Percentiles rank a stretch among this genome's conserved stretches.
phyloP scores from a whole-genome alignment of 2,888 invertebrate genomes.

The Hemistola chrysoprasaria region DNA sequence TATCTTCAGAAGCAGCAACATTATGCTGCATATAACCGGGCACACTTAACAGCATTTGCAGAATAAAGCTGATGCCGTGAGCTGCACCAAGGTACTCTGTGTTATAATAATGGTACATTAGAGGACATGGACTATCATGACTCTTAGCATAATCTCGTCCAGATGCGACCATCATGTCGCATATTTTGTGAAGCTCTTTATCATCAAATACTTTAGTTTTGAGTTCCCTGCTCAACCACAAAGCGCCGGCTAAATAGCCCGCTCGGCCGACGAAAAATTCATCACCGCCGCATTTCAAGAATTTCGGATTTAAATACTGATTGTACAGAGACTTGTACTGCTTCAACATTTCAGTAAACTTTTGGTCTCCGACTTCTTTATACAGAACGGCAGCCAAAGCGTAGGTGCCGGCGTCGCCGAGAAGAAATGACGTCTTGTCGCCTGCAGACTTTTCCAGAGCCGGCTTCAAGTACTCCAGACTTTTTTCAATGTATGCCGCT shows the following conservation, averaged over 20 bases:
- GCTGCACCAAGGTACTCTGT: slow-evolving; percentile 89
- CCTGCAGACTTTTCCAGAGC: slow-evolving; percentile 80
- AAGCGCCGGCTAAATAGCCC: slow-evolving; percentile 89
- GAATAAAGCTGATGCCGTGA: slow-evolving; percentile 80
- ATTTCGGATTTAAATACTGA: slow-evolving; percentile 64
- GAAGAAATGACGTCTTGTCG: slow-evolving; percentile 87
- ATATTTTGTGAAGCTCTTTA: slow-evolving; percentile 83
- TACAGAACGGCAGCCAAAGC: slow-evolving; percentile 86
- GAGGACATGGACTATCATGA: slow-evolving; percentile 82
- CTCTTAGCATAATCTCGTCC: slow-evolving; percentile 85
- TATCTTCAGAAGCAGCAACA: slow-evolving; percentile 76
- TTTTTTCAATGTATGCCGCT: slow-evolving; percentile 78
- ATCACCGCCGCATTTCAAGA: slow-evolving; percentile 87
- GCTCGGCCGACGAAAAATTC: slow-evolving; percentile 93
- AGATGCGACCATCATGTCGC: slow-evolving; percentile 86
- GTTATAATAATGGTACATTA: slow-evolving; percentile 91
- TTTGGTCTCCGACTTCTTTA: slow-evolving; percentile 70
- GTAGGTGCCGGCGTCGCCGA: slow-evolving; percentile 91
- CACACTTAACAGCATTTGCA: slow-evolving; percentile 78
- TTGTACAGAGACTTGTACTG: slow-evolving; percentile 62
- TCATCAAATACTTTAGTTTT: slow-evolving; percentile 62
- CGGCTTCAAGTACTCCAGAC: slow-evolving; percentile 83
- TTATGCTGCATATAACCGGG: slow-evolving; percentile 81
- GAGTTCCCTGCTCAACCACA: slow-evolving; percentile 86
- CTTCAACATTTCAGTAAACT: slow-evolving; percentile 51